phyloP scores from a whole-genome alignment of 2,888 invertebrate species.

The Diaprepes abbreviatus region DNA sequence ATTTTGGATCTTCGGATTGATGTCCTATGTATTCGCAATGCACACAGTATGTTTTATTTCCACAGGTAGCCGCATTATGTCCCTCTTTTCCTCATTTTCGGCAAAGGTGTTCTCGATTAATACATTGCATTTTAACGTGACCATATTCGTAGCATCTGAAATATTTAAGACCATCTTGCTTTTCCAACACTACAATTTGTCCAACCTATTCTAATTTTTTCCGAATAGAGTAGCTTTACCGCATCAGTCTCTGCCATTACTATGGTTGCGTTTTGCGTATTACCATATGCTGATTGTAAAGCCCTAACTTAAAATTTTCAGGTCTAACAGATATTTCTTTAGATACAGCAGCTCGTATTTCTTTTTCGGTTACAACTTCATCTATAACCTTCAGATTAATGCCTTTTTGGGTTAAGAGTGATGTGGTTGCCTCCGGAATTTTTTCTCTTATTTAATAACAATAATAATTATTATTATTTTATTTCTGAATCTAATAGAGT shows the following conservation, averaged over 20 bases:
- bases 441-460: neutral
- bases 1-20: neutral
- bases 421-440: conserved; percentile 18
- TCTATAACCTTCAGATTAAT: conserved; percentile 47
- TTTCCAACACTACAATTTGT: conserved; percentile 41
- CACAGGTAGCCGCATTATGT: conserved; percentile 45
- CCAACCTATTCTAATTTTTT: conserved; percentile 37
- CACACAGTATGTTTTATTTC: conserved; percentile 43
- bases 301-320: conserved; percentile 36
- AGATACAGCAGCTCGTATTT: conserved; percentile 17
- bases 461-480: too few relatives aligned
- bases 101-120: conserved; percentile 42
- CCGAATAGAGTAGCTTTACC: conserved; percentile 28
- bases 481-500: too few relatives aligned
- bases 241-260: conserved; percentile 27
- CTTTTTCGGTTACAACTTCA: conserved; percentile 26
- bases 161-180: conserved; percentile 37
- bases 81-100: conserved; percentile 47
- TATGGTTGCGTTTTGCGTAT: conserved; percentile 47
- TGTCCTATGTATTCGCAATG: conserved; percentile 43
- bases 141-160: conserved; percentile 48
- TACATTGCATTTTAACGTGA: conserved; percentile 41
- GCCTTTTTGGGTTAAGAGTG: conserved; percentile 22
- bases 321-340: conserved; percentile 13
- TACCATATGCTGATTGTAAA: too few relatives aligned